Evolutionary conservation across 2,888 invertebrate species (phyloP).

Genomic region (Lobophora halterata): DNA sequence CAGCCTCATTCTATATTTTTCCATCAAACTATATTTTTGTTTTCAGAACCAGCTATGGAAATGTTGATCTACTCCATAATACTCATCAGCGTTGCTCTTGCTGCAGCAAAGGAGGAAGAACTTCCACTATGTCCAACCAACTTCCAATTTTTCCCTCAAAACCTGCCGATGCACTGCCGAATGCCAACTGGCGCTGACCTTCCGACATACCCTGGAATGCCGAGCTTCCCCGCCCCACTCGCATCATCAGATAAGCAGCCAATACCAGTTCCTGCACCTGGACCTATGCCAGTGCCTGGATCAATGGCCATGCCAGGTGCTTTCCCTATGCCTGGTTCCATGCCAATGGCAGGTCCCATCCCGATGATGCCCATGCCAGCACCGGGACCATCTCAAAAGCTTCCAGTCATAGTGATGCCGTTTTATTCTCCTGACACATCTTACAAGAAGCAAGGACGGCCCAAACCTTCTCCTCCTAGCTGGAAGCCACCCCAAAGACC

Average conservation of each 20-base stretch:
- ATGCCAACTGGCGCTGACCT: slow-evolving; percentile 46
- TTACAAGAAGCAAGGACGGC: slow-evolving; percentile 35
- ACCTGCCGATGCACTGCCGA: slow-evolving; percentile 70
- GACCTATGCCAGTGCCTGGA: slow-evolving; percentile 33
- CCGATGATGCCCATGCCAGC: slow-evolving; percentile 34
- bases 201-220: slow-evolving; percentile 12
- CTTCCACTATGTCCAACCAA: slow-evolving; percentile 64
- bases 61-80: slow-evolving; percentile 27
- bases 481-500: slow-evolving; percentile 13
- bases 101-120: slow-evolving; percentile 40
- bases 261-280: slow-evolving; percentile 31
- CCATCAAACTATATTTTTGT: too few relatives aligned
- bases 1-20: too few relatives aligned
- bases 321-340: slow-evolving; percentile 30
- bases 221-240: slow-evolving; percentile 29
- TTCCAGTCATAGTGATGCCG: slow-evolving; percentile 73
- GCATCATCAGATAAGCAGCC: slow-evolving; percentile 38
- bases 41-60: too few relatives aligned
- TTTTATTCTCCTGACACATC: slow-evolving; percentile 63
- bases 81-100: slow-evolving; percentile 28
- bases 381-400: slow-evolving; percentile 48
- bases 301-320: slow-evolving; percentile 29
- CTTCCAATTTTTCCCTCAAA: slow-evolving; percentile 62
- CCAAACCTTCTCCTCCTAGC: slow-evolving; percentile 4
- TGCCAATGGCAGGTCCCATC: slow-evolving; percentile 30